Conservation (phyloP, 2,888 invertebrate genomes). For the Antheraea yamamai region DNA sequence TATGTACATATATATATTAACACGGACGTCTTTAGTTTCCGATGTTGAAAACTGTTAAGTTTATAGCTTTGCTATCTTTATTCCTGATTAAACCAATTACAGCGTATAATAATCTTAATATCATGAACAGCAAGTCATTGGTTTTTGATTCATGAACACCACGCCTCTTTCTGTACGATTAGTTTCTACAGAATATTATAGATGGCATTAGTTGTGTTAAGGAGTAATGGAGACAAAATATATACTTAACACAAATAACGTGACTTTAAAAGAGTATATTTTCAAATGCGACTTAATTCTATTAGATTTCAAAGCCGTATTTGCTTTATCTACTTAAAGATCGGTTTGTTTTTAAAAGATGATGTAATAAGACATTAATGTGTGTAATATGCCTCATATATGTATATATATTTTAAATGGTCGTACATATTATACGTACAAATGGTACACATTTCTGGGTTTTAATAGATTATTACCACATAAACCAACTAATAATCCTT, state of each 20-base stretch:
- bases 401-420: background rate
- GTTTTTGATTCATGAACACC: background rate
- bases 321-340: constrained; percentile 23
- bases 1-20: background rate
- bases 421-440: background rate
- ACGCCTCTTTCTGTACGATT: background rate
- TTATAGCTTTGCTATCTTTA: background rate
- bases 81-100: background rate
- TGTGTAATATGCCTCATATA: constrained; percentile 10
- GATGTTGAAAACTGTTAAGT: background rate
- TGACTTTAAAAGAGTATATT: background rate
- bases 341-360: constrained; percentile 7
- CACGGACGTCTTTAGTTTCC: background rate
- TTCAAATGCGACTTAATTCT: background rate
- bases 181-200: background rate
- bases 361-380: constrained; percentile 17
- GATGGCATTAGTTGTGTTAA: constrained; percentile 8
- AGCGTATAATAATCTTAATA: background rate
- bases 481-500: background rate
- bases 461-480: background rate
- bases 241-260: background rate
- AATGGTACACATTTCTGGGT: background rate
- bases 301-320: constrained; percentile 8
- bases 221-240: background rate
- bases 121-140: background rate